Evolutionary conservation across 2,113 vertebrate species (phyloP).

Genomic region (Leucoraja erinaceus): DNA sequence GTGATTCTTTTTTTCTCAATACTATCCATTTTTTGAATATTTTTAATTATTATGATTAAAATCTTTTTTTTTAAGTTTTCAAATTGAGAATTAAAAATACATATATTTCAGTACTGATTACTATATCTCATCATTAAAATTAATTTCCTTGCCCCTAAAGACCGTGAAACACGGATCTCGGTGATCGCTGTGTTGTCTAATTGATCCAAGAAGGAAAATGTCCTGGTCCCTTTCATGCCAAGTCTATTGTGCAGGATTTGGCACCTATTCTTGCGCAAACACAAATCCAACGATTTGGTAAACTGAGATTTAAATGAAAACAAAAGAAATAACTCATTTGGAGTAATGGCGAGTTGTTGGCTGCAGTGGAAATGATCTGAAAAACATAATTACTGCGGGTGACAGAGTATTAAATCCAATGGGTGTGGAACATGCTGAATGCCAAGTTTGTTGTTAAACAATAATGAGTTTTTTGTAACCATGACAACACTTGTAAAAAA

Average conservation of each 20-base stretch:
- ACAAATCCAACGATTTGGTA: neutral
- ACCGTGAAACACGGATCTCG: neutral
- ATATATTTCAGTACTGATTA: neutral
- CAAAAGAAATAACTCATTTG: neutral
- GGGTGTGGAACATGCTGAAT: neutral
- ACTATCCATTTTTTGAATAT: neutral
- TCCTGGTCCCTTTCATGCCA: neutral
- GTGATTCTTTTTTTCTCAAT: neutral
- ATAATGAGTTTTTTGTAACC: neutral
- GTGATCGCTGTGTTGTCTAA: neutral
- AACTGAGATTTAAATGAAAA: neutral
- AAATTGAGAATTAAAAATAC: neutral
- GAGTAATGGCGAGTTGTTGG: neutral
- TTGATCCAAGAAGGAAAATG: neutral
- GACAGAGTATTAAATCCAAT: neutral
- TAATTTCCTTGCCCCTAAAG: neutral
- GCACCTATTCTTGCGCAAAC: neutral
- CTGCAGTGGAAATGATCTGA: neutral
- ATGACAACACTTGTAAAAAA: slow-evolving; percentile 3
- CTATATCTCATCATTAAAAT: neutral
- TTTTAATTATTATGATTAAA: neutral
- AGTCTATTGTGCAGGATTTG: neutral
- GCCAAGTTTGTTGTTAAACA: neutral
- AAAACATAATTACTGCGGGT: neutral
- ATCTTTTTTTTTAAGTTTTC: neutral